phyloP scores from a whole-genome alignment of 2,113 vertebrate species.

The Castor canadensis region DNA sequence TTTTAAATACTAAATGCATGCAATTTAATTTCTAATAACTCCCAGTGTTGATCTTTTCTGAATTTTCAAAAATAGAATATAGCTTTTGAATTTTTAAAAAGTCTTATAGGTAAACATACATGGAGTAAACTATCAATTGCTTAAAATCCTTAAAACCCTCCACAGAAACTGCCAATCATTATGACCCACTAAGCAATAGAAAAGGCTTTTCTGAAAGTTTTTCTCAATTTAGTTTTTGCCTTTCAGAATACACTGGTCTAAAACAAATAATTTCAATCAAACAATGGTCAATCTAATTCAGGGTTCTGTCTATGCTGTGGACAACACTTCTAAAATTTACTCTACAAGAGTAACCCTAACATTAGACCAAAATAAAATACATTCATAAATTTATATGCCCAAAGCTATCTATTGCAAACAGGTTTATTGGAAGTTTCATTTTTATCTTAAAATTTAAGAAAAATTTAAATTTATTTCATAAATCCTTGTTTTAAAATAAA shows the following conservation, averaged over 20 bases:
- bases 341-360: background rate
- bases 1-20: background rate
- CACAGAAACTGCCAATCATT: background rate
- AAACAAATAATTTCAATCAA: background rate
- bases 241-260: background rate
- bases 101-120: background rate
- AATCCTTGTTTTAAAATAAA: slow-evolving; percentile 9
- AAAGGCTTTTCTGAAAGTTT: slow-evolving; percentile 16
- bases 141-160: slow-evolving; percentile 7
- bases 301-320: background rate
- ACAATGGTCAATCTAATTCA: background rate
- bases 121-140: background rate
- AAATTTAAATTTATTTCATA: background rate
- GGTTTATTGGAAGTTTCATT: background rate
- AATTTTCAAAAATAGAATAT: slow-evolving; percentile 21
- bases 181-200: background rate
- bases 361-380: background rate
- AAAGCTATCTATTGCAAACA: background rate
- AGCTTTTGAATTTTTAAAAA: slow-evolving; percentile 23
- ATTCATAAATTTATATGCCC: background rate
- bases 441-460: background rate
- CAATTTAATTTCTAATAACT: slow-evolving; percentile 16
- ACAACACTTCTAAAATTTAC: background rate
- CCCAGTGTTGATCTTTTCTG: background rate
- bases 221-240: background rate